Conservation (phyloP, 2,888 invertebrate species). For the Petrolisthes cinctipes region DNA sequence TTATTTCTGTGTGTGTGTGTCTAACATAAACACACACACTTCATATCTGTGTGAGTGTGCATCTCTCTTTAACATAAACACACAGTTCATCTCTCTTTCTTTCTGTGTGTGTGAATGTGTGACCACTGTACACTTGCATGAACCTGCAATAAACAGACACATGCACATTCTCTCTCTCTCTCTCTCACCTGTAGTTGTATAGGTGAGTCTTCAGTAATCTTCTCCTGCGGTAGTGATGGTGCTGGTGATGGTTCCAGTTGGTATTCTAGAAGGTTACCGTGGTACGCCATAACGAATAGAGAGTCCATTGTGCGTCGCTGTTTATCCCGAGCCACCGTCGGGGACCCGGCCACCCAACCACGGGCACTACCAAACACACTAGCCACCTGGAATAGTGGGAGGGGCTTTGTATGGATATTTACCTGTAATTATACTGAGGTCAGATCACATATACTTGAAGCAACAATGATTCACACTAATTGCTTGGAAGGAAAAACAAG, state of each 20-base stretch:
- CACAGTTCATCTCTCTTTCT: conserved; percentile 73
- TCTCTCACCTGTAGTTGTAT: conserved; percentile 53
- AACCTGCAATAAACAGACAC: conserved; percentile 70
- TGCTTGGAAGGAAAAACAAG: too few relatives aligned
- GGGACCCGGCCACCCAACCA: conserved; percentile 77
- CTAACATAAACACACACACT: too few relatives aligned
- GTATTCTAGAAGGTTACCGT: conserved; percentile 89
- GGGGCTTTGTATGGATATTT: neutral
- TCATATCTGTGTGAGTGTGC: conserved; percentile 80
- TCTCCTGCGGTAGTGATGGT: conserved; percentile 55
- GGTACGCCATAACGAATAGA: conserved; percentile 90
- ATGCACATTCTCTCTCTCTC: neutral
- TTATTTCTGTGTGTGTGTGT: conserved; percentile 76
- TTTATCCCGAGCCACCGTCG: conserved; percentile 68
- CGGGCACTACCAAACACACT: conserved; percentile 83
- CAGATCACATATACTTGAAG: neutral
- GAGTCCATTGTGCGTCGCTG: conserved; percentile 80
- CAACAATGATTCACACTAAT: neutral
- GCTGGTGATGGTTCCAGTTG: conserved; percentile 81
- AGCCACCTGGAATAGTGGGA: conserved; percentile 78
- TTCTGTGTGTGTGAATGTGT: conserved; percentile 78
- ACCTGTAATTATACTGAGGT: neutral
- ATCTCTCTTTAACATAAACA: conserved; percentile 72
- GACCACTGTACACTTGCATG: conserved; percentile 92
- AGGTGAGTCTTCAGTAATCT: conserved; percentile 59